Percentiles rank a stretch among this genome's conserved stretches.
phyloP scores from a whole-genome alignment of 2,797 vertebrate genomes.

The Taenioides sp. region DNA sequence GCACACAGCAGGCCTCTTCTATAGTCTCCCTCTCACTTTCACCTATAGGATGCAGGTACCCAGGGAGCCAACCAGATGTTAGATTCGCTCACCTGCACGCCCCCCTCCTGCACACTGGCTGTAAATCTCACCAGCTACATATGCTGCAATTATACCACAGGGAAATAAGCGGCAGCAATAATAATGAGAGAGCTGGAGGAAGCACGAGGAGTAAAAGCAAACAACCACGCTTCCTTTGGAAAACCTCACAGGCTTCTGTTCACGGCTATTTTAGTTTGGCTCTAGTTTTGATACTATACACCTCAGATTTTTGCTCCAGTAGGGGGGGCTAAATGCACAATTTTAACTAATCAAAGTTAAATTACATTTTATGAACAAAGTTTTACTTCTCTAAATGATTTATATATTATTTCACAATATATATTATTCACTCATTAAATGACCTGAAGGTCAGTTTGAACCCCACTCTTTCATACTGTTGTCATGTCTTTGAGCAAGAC shows the following conservation, averaged over 20 bases:
- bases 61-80: conserved; percentile 75
- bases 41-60: conserved; percentile 71
- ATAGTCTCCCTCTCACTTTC: conserved; percentile 60
- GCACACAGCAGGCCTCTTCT: conserved; percentile 60
- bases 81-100: conserved; percentile 75
- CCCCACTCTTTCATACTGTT: background rate
- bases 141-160: conserved; percentile 73
- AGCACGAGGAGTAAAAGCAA: conserved; percentile 62
- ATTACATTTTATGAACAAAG: too few relatives aligned
- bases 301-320: conserved; percentile 52
- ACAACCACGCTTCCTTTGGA: conserved; percentile 57
- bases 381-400: background rate
- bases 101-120: conserved; percentile 66
- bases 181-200: conserved; percentile 65
- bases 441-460: background rate
- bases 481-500: background rate
- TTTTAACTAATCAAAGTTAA: background rate
- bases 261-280: conserved; percentile 21
- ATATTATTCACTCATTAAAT: background rate
- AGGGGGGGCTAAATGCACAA: conserved; percentile 59
- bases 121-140: conserved; percentile 72
- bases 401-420: background rate
- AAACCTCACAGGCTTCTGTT: conserved; percentile 44
- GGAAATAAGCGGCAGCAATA: conserved; percentile 74
- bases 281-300: conserved; percentile 6